These are phyloP conservation scores for Ailurus styani DNA, from an alignment of 2,113 vertebrate genomes.

Conservation along the genomic window DNA sequence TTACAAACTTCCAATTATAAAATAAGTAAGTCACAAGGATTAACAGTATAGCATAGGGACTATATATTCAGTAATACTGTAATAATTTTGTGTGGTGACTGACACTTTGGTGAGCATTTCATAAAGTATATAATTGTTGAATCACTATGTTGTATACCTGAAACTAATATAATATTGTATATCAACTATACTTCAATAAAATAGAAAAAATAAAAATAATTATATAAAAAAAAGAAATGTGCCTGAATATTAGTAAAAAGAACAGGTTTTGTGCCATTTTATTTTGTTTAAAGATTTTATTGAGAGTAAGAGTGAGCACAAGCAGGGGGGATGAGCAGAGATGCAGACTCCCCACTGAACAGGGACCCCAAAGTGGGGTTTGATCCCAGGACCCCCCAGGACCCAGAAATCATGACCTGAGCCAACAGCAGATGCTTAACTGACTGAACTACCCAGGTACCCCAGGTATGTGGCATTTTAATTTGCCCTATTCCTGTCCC, in stretches of 20 bases:
- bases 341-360: no score
- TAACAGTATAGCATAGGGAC: not conserved
- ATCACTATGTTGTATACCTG: not conserved
- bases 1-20: not conserved
- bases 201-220: not conserved
- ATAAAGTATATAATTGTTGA: not conserved
- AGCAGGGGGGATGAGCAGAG: no score
- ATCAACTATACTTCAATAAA: not conserved
- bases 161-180: not conserved
- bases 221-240: not conserved
- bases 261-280: not conserved
- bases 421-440: no score
- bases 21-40: not conserved
- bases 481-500: not conserved
- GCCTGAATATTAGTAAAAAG: not conserved
- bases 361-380: no score
- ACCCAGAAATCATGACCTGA: no score
- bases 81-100: not conserved
- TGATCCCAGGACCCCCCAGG: no score
- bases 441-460: no score
- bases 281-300: not conserved
- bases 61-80: not conserved
- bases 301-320: no score
- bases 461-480: not conserved
- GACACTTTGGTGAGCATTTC: not conserved